These are phyloP conservation scores for Mactromeris polynyma DNA, from an alignment of 2,888 invertebrate genomes.

Conservation along the genomic window DNA sequence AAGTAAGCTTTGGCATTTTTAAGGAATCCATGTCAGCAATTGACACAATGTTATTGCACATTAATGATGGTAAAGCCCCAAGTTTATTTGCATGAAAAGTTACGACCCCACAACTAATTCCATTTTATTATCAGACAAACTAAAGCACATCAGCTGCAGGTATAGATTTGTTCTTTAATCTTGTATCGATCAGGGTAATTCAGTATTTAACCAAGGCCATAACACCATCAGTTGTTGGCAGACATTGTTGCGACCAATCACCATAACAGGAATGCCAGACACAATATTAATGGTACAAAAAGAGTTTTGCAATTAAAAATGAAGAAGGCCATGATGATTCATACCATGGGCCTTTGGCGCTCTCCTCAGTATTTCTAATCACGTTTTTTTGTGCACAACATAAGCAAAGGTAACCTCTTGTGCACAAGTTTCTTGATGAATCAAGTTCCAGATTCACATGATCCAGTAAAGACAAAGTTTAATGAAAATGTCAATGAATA, in stretches of 20 bases:
- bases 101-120: slow-evolving; percentile 41
- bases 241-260: neutral
- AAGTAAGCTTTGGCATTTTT: slow-evolving; percentile 2
- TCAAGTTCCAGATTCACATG: no score
- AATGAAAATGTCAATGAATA: no score
- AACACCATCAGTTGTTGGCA: neutral
- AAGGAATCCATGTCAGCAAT: slow-evolving; percentile 18
- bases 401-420: no score
- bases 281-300: no score
- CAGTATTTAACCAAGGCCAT: neutral
- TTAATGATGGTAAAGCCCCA: slow-evolving; percentile 35
- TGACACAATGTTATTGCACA: slow-evolving; percentile 33
- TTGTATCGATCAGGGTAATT: neutral
- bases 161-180: neutral
- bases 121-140: slow-evolving; percentile 40
- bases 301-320: no score
- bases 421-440: no score
- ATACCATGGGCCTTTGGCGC: no score
- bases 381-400: no score
- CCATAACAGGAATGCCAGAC: neutral
- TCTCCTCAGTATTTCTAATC: no score
- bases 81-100: slow-evolving; percentile 38
- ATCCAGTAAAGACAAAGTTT: no score
- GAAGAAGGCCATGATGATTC: no score
- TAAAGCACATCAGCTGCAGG: slow-evolving; percentile 5